Base-by-base conservation (phyloP, 2,113 vertebrate species). In the Cavia porcellus region DNA sequence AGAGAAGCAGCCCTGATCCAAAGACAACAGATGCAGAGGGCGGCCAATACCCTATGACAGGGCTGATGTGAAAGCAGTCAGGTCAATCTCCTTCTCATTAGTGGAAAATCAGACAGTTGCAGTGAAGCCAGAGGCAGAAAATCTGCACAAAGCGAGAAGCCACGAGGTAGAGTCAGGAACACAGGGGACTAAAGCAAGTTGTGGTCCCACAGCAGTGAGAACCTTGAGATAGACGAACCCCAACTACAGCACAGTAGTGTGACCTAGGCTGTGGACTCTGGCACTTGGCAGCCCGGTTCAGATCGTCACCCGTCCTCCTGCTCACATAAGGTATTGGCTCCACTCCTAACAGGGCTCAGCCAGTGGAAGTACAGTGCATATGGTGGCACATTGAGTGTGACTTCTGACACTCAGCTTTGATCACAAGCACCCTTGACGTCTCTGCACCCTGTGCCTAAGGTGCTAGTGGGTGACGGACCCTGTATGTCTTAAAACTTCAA, bases 321-420 rank as follows among this genome's bases (percentile, higher is more conserved):
- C n/a, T 32, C 6, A 24, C 0, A 15, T 45, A 2, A 42, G 10
- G 13, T 61, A 5, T 3, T n/a, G 11, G 13, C 25, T 30, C 50
- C 4, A 0, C n/a, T 1, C 14, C 14, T 20, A 20, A 79, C 38
- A 52, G 25, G 13, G 50, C 7, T 59, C 19, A 50, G 52, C n/a
- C 7, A 2, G 82, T 24, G 30, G 30, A 4, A 74, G 52, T 68
- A 57, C 24, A 61, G 62, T 4, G 12, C 25, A 52, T 0, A 0
- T 35, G 83, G 45, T 10, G 42, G 14, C 35, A 22, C 12, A 15
- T 5, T 61, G 42, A 17, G 35, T 28, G 50, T 70, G 50, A 0
- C 7, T 57, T 25, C 0, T 62, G 77, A 55, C 13, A 17, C 15
- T 55, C 55, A 55, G 55, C 75, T 28, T 28, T 22, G 32, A 32